phyloP scores from a whole-genome alignment of 2,113 vertebrate species.

The Hystrix brachyura region DNA sequence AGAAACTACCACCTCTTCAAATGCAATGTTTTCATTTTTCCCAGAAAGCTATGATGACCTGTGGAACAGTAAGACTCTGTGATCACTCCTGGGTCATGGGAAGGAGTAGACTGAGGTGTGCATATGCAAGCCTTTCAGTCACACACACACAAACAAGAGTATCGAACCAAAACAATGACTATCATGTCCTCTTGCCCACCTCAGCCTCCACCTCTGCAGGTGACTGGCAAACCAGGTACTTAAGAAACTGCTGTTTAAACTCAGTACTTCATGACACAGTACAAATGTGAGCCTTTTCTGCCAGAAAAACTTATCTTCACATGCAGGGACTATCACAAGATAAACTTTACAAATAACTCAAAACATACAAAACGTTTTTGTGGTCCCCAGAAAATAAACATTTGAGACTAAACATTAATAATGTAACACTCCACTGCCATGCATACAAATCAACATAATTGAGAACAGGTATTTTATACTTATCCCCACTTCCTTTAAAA shows the following conservation, averaged over 20 bases:
- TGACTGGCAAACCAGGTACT: constrained; percentile 77
- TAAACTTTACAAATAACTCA: constrained; percentile 78
- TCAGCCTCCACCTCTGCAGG: constrained; percentile 58
- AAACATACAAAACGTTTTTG: constrained; percentile 69
- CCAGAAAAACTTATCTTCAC: constrained; percentile 46
- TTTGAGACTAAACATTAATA: constrained; percentile 60
- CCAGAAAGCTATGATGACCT: constrained; percentile 69
- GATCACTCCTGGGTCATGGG: constrained; percentile 70
- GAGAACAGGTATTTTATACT: constrained; percentile 71
- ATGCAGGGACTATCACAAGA: constrained; percentile 77
- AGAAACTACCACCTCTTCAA: constrained; percentile 78
- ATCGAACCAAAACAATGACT: constrained; percentile 25
- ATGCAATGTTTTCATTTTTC: constrained; percentile 74
- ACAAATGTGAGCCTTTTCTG: constrained; percentile 56
- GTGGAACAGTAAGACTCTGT: constrained; percentile 64
- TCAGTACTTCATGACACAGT: constrained; percentile 74
- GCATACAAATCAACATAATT: constrained; percentile 82
- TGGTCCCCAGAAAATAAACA: constrained; percentile 62
- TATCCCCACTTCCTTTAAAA: constrained; percentile 72
- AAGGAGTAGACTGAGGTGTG: neutral
- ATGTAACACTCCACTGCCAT: constrained; percentile 64
- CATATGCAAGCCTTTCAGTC: constrained; percentile 57
- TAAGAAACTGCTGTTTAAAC: constrained; percentile 74
- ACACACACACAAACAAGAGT: constrained; percentile 60
- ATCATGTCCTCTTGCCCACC: constrained; percentile 49